These are phyloP conservation scores for Tiliqua scincoides DNA, from an alignment of 2,113 vertebrate genomes.

Conservation along the genomic window DNA sequence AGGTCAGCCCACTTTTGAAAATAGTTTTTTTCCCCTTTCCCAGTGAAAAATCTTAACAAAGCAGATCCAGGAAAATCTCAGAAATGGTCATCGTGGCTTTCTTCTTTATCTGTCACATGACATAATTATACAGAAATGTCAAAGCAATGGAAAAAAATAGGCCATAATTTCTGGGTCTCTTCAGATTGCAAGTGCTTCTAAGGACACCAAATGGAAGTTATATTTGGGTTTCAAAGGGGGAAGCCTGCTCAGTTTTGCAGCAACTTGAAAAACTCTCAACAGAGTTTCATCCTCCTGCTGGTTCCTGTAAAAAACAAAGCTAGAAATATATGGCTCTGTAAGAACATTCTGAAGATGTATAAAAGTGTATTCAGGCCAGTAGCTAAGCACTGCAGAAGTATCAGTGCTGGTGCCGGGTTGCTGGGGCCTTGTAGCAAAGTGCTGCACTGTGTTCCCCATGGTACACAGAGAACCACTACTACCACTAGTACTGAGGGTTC, in stretches of 20 bases:
- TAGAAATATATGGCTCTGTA: neutral
- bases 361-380: neutral
- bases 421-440: too few relatives aligned
- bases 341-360: neutral
- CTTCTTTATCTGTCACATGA: neutral
- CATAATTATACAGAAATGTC: neutral
- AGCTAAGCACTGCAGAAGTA: neutral
- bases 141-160: neutral
- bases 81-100: neutral
- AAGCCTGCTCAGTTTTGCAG: neutral
- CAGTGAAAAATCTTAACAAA: neutral
- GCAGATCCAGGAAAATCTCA: neutral
- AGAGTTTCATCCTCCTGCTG: neutral
- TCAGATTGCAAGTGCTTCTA: neutral
- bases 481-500: too few relatives aligned
- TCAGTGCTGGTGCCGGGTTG: too few relatives aligned
- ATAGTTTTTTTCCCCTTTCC: neutral
- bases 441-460: too few relatives aligned
- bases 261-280: neutral
- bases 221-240: neutral
- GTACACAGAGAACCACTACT: too few relatives aligned
- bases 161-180: neutral
- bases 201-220: neutral
- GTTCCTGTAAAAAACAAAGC: neutral
- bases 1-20: accelerated